Evolutionary conservation across 2,888 invertebrate species (phyloP).

Genomic region (Drosophila kambysellisi): DNA sequence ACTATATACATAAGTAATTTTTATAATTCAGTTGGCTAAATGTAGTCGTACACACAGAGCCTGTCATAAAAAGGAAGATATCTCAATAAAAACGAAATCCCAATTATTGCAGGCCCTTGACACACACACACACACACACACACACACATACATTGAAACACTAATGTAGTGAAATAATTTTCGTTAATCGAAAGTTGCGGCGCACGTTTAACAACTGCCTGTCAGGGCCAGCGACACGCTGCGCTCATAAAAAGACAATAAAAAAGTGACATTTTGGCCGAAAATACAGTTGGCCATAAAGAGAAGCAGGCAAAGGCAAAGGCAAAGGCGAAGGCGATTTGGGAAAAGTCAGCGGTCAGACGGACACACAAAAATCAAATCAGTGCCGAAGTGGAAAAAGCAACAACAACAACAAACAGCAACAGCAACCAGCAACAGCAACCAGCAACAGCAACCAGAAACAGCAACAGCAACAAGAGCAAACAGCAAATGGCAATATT

Average conservation of each 20-base stretch:
- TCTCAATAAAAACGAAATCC: slow-evolving; percentile 61
- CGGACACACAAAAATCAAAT: slow-evolving; percentile 63
- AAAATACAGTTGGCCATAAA: slow-evolving; percentile 62
- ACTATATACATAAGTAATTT: slow-evolving; percentile 48
- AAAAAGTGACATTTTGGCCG: slow-evolving; percentile 78
- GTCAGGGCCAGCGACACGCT: slow-evolving; percentile 61
- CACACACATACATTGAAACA: slow-evolving; percentile 46
- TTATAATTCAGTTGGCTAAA: slow-evolving; percentile 24
- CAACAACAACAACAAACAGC: slow-evolving; percentile 36
- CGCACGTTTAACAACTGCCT: slow-evolving; percentile 70
- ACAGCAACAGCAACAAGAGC: slow-evolving; percentile 13
- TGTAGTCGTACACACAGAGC: slow-evolving; percentile 15
- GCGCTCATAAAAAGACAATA: slow-evolving; percentile 77
- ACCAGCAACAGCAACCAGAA: slow-evolving; percentile 8
- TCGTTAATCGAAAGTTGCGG: slow-evolving; percentile 77
- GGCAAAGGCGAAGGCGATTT: slow-evolving; percentile 18
- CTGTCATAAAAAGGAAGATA: slow-evolving; percentile 55
- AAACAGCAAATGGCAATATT: slow-evolving; percentile 60
- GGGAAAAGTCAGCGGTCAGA: slow-evolving; percentile 40
- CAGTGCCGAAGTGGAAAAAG: slow-evolving; percentile 64
- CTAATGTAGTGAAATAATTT: slow-evolving; percentile 80
- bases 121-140: slow-evolving; percentile 8
- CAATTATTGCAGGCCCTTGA: slow-evolving; percentile 35
- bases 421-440: slow-evolving; percentile 18
- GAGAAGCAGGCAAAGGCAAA: slow-evolving; percentile 21